A percentile compares a stretch with the other conserved stretches of the same genome.
Evolutionary conservation across 1,140 invertebrate species (phyloP).

Genomic region (Thrips palmi): DNA sequence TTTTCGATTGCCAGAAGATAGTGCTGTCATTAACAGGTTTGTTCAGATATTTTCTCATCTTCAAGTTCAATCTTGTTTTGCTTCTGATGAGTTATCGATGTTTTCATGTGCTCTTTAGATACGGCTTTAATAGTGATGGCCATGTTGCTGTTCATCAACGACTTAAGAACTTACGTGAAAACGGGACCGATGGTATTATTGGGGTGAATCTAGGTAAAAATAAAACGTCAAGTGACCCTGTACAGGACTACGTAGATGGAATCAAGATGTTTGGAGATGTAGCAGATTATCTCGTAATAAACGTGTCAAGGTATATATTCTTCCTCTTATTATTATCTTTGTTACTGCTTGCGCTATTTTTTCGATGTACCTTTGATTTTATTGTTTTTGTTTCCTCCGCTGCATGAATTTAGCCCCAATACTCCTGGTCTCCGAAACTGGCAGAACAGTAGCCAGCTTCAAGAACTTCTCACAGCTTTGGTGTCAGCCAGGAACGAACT

Average conservation of each 20-base stretch:
- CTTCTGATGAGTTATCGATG: too few relatives aligned
- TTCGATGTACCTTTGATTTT: too few relatives aligned
- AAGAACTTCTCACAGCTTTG: conserved; percentile 45
- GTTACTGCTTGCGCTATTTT: too few relatives aligned
- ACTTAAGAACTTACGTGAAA: conserved; percentile 32
- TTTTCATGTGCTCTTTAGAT: conserved; percentile 24
- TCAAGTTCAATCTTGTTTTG: too few relatives aligned
- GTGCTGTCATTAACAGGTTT: conserved; percentile 83
- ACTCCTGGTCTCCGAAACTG: conserved; percentile 77
- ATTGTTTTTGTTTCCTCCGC: neutral
- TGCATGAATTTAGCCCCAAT: conserved; percentile 49
- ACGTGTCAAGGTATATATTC: conserved; percentile 49
- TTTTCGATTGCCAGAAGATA: conserved; percentile 67
- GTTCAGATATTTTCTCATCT: too few relatives aligned
- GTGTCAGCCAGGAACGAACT: conserved; percentile 43
- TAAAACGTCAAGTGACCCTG: conserved; percentile 55
- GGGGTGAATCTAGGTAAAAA: conserved; percentile 95
- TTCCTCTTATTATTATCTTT: conserved; percentile 8
- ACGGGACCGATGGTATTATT: conserved; percentile 34
- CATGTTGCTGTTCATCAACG: conserved; percentile 51
- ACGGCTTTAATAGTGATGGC: conserved; percentile 94
- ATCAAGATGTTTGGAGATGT: conserved; percentile 51
- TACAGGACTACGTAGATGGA: conserved; percentile 65
- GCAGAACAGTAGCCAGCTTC: conserved; percentile 60
- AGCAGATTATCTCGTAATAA: conserved; percentile 80